A percentile compares a stretch with the other conserved stretches of the same genome.
Evolutionary conservation across 2,797 vertebrate species (phyloP).

Genomic region (Prionace glauca): DNA sequence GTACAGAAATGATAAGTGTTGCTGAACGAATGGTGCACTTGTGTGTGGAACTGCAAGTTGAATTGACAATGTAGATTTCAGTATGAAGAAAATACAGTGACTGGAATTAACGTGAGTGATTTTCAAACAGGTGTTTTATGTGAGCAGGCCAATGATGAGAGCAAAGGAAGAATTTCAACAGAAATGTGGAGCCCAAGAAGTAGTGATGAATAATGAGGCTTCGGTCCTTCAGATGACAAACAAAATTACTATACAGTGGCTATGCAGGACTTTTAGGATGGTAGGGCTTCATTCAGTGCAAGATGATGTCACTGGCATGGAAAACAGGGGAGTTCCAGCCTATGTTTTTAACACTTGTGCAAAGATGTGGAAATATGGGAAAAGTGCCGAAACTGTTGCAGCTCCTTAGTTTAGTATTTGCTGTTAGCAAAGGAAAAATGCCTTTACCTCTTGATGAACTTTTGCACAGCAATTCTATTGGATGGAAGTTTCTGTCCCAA

Average conservation of each 20-base stretch:
- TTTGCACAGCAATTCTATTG: neutral
- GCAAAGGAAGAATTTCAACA: neutral
- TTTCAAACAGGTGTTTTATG: neutral
- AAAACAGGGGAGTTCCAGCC: no score
- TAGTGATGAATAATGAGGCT: neutral
- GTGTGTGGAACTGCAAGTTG: neutral
- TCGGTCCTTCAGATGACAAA: neutral
- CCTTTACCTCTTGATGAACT: neutral
- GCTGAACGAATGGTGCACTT: neutral
- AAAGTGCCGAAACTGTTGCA: neutral
- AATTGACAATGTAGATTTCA: neutral
- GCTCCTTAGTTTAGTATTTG: neutral
- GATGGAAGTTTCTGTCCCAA: no score
- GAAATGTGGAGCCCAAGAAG: neutral
- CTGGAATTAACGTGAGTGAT: neutral
- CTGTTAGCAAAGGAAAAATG: neutral
- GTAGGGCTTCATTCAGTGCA: no score
- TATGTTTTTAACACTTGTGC: neutral
- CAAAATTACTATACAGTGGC: neutral
- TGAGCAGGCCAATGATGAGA: neutral
- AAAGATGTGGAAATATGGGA: neutral
- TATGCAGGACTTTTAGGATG: no score
- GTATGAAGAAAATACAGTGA: neutral
- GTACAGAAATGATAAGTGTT: neutral
- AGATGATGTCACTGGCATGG: no score